Percentiles rank a stretch among this genome's conserved stretches.
These are phyloP conservation scores for Sycophaga agraensis DNA, from an alignment of 1,140 invertebrate genomes.

Conservation along the genomic window DNA sequence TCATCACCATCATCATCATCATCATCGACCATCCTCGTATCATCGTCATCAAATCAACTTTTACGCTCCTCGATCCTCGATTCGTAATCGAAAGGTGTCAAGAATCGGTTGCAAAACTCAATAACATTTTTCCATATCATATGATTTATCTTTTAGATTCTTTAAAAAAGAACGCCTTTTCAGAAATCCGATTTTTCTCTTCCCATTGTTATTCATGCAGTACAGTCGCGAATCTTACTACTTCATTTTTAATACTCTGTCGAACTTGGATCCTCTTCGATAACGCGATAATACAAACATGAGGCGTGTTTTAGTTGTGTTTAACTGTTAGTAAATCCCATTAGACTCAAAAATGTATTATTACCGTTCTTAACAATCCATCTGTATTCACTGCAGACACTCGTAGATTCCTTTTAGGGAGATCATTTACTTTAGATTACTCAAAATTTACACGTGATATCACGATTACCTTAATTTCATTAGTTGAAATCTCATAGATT, in stretches of 20 bases:
- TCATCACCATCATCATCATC: conserved; percentile 42
- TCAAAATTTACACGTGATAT: conserved; percentile 1
- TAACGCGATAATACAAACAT: background rate
- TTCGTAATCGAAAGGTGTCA: conserved; percentile 55
- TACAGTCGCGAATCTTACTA: background rate
- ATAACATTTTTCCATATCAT: background rate
- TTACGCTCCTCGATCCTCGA: conserved; percentile 56
- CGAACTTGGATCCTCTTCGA: background rate
- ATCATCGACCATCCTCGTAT: conserved; percentile 51
- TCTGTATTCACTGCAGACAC: conserved; percentile 2
- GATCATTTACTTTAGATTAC: conserved; percentile 13
- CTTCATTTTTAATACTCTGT: conserved; percentile 4
- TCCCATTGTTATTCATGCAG: background rate
- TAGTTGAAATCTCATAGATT: conserved; percentile 11
- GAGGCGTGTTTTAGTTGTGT: conserved; percentile 17
- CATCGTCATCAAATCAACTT: conserved; percentile 49
- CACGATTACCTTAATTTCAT: background rate
- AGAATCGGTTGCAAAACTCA: conserved; percentile 36
- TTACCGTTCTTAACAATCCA: background rate
- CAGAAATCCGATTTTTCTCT: background rate
- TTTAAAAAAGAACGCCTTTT: background rate
- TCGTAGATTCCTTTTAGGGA: conserved; percentile 12
- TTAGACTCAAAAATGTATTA: conserved; percentile 1
- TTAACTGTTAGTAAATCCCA: background rate
- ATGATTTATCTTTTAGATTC: background rate